These are phyloP conservation scores for Drosophila virilis DNA, from an alignment of 1,140 invertebrate genomes.

Conservation along the genomic window DNA sequence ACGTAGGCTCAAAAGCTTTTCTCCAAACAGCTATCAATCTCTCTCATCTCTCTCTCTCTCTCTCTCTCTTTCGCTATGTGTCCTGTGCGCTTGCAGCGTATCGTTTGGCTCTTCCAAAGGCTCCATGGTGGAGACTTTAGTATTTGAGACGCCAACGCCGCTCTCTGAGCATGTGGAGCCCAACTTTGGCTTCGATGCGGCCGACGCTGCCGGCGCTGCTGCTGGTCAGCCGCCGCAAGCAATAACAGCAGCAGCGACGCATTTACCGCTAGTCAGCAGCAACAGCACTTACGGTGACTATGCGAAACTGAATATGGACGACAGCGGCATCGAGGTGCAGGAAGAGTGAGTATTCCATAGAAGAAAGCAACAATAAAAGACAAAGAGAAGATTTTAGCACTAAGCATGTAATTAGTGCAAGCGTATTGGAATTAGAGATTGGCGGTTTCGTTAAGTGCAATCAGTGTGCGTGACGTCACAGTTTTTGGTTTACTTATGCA, in stretches of 20 bases:
- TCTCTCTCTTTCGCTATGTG: conserved; percentile 84
- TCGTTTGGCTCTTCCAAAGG: conserved; percentile 97
- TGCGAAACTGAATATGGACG: conserved; percentile 72
- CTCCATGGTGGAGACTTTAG: conserved; percentile 96
- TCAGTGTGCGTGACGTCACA: conserved; percentile 18
- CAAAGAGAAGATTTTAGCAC: neutral
- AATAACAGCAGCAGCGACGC: conserved; percentile 31
- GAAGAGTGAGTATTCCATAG: conserved; percentile 86
- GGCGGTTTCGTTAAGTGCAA: neutral
- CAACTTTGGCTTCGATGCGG: conserved; percentile 74
- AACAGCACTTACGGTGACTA: conserved; percentile 51
- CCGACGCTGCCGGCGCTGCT: conserved; percentile 72
- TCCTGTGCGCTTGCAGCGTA: conserved; percentile 88
- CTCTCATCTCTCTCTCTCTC: neutral
- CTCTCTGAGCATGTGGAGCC: conserved; percentile 89
- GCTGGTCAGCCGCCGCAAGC: conserved; percentile 59
- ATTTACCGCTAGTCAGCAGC: conserved; percentile 53
- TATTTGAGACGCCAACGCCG: conserved; percentile 92
- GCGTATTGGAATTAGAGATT: neutral
- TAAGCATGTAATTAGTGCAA: conserved; percentile 8
- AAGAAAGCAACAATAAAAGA: neutral
- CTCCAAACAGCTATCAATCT: neutral
- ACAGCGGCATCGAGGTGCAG: conserved; percentile 84
- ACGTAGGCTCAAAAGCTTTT: neutral
- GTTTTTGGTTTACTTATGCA: neutral